Evolutionary conservation across 2,797 vertebrate species (phyloP).

Genomic region (Chlorospingus semifuscus): DNA sequence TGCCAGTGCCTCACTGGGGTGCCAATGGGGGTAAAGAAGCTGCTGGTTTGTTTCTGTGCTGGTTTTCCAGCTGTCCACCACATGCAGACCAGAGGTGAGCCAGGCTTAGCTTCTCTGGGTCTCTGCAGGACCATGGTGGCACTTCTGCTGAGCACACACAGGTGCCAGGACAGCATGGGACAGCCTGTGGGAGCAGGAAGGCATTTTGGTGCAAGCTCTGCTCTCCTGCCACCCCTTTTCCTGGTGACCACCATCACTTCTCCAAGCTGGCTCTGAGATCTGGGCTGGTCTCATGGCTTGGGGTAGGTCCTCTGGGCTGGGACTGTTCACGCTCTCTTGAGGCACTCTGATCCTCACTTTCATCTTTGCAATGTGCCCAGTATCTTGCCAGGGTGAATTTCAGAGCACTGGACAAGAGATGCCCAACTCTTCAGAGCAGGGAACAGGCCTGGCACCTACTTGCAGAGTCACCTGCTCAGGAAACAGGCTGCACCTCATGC

Average conservation of each 20-base stretch:
- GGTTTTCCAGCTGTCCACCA: background rate
- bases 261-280: background rate
- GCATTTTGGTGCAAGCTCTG: background rate
- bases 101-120: background rate
- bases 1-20: background rate
- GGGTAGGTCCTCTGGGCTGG: background rate
- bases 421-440: background rate
- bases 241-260: background rate
- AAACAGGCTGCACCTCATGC: background rate
- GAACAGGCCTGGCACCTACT: background rate
- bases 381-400: background rate
- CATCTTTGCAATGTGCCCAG: rapidly evolving
- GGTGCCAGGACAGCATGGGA: rapidly evolving
- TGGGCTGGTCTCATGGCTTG: background rate
- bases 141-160: background rate
- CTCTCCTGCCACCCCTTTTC: background rate
- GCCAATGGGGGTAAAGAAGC: background rate
- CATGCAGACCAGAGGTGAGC: background rate
- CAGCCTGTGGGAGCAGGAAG: background rate
- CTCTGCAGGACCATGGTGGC: background rate
- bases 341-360: background rate
- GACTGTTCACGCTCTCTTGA: background rate
- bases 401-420: background rate
- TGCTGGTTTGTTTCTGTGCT: background rate
- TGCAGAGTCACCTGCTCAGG: background rate